Evolutionary conservation across 1,140 invertebrate genomes (phyloP), one percentile per base, ranked within the genome.

Genomic region (Mactra quadrangularis): DNA sequence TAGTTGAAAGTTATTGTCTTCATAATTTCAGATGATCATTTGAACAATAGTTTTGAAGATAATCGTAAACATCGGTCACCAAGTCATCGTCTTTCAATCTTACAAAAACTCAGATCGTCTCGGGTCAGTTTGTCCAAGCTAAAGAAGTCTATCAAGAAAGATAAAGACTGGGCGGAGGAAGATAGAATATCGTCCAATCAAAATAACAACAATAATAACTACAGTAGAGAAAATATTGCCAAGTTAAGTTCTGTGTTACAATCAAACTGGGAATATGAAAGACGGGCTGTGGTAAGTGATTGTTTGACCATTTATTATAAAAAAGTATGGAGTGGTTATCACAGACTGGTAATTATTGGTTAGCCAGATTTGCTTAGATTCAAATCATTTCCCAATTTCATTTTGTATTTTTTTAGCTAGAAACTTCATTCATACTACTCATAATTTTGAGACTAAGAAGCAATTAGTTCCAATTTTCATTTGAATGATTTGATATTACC

Each of bases 101-200:
- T 90, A 53, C 87, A 89, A 68, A 90, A 87, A 72, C 74, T 90
- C 6, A 50, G 85, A 31, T 74, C 79, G 15, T 74, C 79, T 3
- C 53, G 79, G 17, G 77, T 60, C 22, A 82, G 79, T 62, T 19
- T 82, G 31, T 82, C 79, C 25, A 82, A 82, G 29, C 45, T 82
- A 29, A 79, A 70, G 77, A 79, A 79, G 45, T 79, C 77, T n/a
- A 79, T 70, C 1, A 79, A 79, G 75, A 64, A 66, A 33, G 75
- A 79, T 19, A 31, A 59, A 13, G 50, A 79, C 27, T 25, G 13
- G 19, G 11, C 22, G 25, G 31, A 53, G 15, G 52, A 60, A n/a
- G 72, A 75, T n/a, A 33, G 38, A 57, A 29, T 38, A 35, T 41
- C 22, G 17, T 19, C 22, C 17, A 78, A 66, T 38, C 41, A 50